Base-by-base conservation (phyloP, 2,797 vertebrate species). In the Bryconaethiops microstoma region DNA sequence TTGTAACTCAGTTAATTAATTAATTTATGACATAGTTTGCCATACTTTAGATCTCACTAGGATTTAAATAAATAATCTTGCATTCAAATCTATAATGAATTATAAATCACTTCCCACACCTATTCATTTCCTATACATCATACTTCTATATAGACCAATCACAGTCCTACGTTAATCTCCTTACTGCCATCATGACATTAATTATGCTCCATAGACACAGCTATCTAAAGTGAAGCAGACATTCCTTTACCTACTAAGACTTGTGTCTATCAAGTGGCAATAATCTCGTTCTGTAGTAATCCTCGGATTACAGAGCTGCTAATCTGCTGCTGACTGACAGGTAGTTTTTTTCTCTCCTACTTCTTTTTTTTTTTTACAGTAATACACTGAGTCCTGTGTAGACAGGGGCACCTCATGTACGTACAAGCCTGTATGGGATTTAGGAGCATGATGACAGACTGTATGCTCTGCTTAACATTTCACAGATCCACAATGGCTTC, bases 281-380 rank as follows among this genome's bases (percentile, higher is more conserved):
- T 82, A 78, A 82, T 78, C 76, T 74, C n/a, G 62, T 74, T 74
- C 62, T 68, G 45, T 42, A 42, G 40, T 52, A 74, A 82, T 74
- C 74, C 76, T 63, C 62, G 68, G 76, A 82, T 78, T 78, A 78
- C 16, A 74, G 69, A 0, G 19, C 40, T 59, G 76, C 76, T 82
- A 78, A 82, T 82, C 75, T 50, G 76, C 70, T 60, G 54, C 52
- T 62, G 70, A 82, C 25, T 57, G 80, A 77, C 75, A 48, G 59
- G n/a, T 19, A 48, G 63, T 39, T 3, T 29, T n/a, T 29, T 29
- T 29, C 29, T 29, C 29, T 29, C 3, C 10, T 14, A 19, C 48
- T 3, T 62, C 6, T 6, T 35, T 35, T 59, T 74, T n/a, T 6
- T 35, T 35, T 59, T 74, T n/a, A 82, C n/a, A 60, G 9, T 60